Evolutionary conservation across 2,797 vertebrate species (phyloP).

Genomic region (Rhinoraja longicauda): DNA sequence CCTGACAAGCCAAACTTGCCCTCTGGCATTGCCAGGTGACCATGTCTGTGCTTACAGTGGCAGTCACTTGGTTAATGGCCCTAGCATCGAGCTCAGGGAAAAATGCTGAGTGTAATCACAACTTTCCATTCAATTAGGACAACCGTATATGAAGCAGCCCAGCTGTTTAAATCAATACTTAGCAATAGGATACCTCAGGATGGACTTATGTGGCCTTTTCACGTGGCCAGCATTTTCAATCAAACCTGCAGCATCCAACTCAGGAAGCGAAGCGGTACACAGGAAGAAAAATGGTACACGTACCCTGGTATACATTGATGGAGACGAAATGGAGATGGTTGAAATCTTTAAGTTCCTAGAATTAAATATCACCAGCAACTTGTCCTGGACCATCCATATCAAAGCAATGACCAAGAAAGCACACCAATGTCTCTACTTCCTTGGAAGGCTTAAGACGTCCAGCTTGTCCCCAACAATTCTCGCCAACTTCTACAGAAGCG

Average conservation of each 20-base stretch:
- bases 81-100: neutral
- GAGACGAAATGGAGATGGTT: too few species aligned
- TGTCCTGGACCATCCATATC: too few species aligned
- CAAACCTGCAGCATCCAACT: neutral
- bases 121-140: slow-evolving; percentile 26
- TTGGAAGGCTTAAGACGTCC: too few species aligned
- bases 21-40: neutral
- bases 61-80: neutral
- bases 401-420: too few species aligned
- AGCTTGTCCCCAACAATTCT: too few species aligned
- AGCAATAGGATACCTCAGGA: neutral
- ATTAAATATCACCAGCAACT: too few species aligned
- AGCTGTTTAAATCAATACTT: neutral
- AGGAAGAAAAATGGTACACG: too few species aligned
- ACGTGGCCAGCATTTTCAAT: neutral
- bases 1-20: neutral
- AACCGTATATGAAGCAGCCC: neutral
- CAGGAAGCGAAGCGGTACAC: too few species aligned
- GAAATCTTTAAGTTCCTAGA: too few species aligned
- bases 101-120: neutral
- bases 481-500: too few species aligned
- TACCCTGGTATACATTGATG: too few species aligned
- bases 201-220: neutral
- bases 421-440: too few species aligned
- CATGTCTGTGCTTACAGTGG: neutral